Conservation (phyloP, 2,113 vertebrate species). For the Micronycteris hirsuta region DNA sequence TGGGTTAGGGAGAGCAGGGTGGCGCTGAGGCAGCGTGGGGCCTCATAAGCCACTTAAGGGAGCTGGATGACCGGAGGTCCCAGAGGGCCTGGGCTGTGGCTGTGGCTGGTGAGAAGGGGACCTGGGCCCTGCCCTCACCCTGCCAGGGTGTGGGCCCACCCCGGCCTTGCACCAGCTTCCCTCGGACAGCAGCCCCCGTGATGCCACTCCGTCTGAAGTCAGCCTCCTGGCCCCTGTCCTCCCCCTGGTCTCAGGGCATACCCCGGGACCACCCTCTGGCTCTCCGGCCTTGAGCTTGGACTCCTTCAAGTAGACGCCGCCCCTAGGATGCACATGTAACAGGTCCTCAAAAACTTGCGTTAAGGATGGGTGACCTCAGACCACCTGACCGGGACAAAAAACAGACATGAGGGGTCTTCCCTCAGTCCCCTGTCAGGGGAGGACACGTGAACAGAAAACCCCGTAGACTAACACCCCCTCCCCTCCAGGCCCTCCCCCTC, state of each 20-base stretch:
- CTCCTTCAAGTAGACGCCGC: neutral
- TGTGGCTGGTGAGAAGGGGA: neutral
- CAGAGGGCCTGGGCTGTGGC: neutral
- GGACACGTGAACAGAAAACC: rapidly evolving
- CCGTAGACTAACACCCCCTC: rapidly evolving
- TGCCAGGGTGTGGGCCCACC: neutral
- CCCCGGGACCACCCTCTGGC: neutral
- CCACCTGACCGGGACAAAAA: neutral
- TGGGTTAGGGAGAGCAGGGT: no score
- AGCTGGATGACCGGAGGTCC: neutral
- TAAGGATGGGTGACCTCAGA: neutral
- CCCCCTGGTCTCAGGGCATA: rapidly evolving
- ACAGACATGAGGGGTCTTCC: rapidly evolving
- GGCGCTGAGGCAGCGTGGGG: rapidly evolving
- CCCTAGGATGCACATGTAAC: rapidly evolving
- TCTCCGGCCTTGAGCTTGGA: neutral
- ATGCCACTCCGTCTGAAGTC: rapidly evolving
- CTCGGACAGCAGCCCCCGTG: rapidly evolving
- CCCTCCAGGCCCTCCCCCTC: rapidly evolving
- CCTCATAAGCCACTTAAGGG: neutral
- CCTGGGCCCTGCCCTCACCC: neutral
- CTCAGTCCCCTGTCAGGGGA: rapidly evolving
- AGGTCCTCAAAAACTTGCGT: neutral
- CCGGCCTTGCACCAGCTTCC: neutral
- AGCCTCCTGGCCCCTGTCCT: neutral